A percentile compares a stretch with the other conserved stretches of the same genome.
Evolutionary conservation across 2,797 vertebrate genomes (phyloP).

Genomic region (Bradypodion ventrale): DNA sequence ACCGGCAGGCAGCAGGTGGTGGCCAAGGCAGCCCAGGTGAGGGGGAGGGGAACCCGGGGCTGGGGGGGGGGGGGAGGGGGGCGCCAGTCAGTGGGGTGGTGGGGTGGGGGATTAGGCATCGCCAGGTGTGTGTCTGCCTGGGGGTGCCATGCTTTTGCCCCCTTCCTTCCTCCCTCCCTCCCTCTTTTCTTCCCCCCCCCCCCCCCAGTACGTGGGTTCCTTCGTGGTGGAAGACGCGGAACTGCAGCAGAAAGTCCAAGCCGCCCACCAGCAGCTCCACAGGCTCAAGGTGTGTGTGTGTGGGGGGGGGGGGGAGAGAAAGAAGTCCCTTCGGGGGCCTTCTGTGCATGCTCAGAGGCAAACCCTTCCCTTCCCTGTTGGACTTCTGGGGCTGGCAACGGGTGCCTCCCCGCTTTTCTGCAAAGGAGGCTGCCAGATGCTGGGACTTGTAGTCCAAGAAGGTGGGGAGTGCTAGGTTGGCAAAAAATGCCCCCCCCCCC

Average conservation of each 20-base stretch:
- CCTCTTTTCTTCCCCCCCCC: not conserved
- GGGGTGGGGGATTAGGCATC: too few species aligned
- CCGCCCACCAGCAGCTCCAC: slow-evolving; percentile 83
- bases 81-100: too few species aligned
- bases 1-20: slow-evolving; percentile 59
- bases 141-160: too few species aligned
- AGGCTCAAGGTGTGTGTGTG: slow-evolving; percentile 85
- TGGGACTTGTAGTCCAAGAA: not conserved
- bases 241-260: slow-evolving; percentile 82
- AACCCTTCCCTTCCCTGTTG: too few species aligned
- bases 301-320: slow-evolving; percentile 29
- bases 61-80: too few species aligned
- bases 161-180: not conserved
- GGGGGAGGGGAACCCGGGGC: slow-evolving; percentile 8
- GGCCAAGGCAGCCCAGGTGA: slow-evolving; percentile 72
- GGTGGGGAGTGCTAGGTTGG: not conserved
- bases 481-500: too few species aligned
- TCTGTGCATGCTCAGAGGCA: not conserved
- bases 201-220: slow-evolving; percentile 88
- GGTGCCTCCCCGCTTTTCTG: too few species aligned
- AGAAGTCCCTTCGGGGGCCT: too few species aligned
- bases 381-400: too few species aligned
- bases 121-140: too few species aligned
- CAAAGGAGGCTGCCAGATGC: too few species aligned
- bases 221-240: slow-evolving; percentile 87